These are phyloP conservation scores for Hozukius guyotensis DNA, from an alignment of 2,797 vertebrate species.

Conservation along the genomic window DNA sequence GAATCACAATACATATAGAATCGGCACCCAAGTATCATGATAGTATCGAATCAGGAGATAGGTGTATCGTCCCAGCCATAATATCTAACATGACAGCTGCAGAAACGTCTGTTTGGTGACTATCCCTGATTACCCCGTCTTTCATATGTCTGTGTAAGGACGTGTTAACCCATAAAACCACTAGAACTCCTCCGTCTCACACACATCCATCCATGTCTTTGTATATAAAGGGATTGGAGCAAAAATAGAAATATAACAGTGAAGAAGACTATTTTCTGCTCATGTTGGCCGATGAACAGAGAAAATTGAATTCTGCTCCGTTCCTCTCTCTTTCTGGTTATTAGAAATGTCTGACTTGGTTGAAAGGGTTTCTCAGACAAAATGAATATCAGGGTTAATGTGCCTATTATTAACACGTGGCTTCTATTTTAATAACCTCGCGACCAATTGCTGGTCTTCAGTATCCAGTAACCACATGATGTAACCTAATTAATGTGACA, in stretches of 20 bases:
- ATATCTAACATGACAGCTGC: not conserved
- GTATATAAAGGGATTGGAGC: not conserved
- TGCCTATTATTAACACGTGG: conserved; percentile 62
- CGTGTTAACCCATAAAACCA: conserved; percentile 5
- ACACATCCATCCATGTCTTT: not conserved
- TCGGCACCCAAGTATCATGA: too few relatives aligned
- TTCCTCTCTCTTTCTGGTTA: conserved; percentile 25
- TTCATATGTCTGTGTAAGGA: not conserved
- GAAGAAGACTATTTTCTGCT: conserved; percentile 20
- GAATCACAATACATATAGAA: too few relatives aligned
- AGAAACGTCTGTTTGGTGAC: not conserved
- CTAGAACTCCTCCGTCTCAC: not conserved
- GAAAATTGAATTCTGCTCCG: conserved; percentile 23
- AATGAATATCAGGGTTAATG: conserved; percentile 56
- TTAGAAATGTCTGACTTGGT: conserved; percentile 49
- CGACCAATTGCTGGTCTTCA: conserved; percentile 41
- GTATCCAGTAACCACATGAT: conserved; percentile 40
- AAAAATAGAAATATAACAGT: conserved; percentile 36
- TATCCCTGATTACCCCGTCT: not conserved
- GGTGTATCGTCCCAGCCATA: not conserved
- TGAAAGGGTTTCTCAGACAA: conserved; percentile 41
- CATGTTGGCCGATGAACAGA: conserved; percentile 6
- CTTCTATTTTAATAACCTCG: conserved; percentile 67
- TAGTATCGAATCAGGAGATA: not conserved
- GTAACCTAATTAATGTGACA: conserved; percentile 67